Conservation (phyloP, 2,888 invertebrate genomes). For the Drosophila diplacantha region DNA sequence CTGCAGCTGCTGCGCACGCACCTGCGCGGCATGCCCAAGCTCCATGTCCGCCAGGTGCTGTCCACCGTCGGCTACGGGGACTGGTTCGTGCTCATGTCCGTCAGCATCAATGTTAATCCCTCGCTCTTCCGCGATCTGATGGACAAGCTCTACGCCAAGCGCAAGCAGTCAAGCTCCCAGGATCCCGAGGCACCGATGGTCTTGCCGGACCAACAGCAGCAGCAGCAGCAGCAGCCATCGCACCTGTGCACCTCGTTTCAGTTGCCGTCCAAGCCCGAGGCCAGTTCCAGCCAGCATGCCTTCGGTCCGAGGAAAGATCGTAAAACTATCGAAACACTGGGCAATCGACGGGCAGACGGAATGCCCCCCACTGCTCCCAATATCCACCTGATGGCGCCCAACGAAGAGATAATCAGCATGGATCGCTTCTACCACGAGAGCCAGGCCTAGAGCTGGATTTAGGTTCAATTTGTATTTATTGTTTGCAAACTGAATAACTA, state of each 20-base stretch:
- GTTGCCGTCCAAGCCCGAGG: not conserved
- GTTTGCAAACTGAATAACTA: not conserved
- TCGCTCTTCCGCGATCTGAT: constrained; percentile 83
- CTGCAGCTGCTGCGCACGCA: constrained; percentile 63
- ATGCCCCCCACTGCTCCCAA: constrained; percentile 4
- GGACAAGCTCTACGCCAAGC: constrained; percentile 76
- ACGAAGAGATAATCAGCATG: constrained; percentile 36
- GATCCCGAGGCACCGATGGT: not conserved
- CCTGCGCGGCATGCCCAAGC: constrained; percentile 59
- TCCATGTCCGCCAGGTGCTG: constrained; percentile 57
- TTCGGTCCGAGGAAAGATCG: constrained; percentile 14
- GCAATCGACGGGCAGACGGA: not conserved
- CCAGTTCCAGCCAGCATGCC: not conserved
- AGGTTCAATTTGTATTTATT: not conserved
- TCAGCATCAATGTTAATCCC: constrained; percentile 87
- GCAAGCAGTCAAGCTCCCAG: not conserved
- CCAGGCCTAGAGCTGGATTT: constrained; percentile 35
- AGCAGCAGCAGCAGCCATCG: not conserved
- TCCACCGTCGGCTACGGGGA: constrained; percentile 81
- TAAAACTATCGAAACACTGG: not conserved
- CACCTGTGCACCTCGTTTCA: not conserved
- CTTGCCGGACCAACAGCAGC: not conserved
- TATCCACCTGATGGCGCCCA: constrained; percentile 27
- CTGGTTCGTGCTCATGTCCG: constrained; percentile 86
- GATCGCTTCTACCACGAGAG: constrained; percentile 49